These are phyloP conservation scores for Eulacestoma nigropectus DNA, from an alignment of 2,113 vertebrate species.

Conservation along the genomic window DNA sequence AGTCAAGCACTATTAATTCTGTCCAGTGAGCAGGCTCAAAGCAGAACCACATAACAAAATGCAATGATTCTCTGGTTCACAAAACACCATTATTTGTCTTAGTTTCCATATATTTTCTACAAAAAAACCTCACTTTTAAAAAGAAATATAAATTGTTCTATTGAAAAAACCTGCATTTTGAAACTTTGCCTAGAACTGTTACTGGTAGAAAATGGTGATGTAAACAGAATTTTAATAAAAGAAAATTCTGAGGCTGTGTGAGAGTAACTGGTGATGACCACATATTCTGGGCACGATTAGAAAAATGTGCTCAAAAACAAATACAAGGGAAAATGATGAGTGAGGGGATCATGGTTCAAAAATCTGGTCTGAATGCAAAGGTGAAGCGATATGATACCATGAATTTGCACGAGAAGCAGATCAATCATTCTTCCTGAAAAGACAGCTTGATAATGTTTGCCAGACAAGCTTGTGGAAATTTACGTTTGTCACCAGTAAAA, in stretches of 20 bases:
- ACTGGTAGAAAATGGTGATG: not conserved
- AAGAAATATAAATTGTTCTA: not conserved
- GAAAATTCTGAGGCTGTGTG: not conserved
- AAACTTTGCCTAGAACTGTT: not conserved
- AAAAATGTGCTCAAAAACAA: not conserved
- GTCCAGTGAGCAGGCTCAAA: not conserved
- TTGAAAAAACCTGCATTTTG: not conserved
- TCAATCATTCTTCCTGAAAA: not conserved
- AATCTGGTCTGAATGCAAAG: not conserved
- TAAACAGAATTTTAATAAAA: not conserved
- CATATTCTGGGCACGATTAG: not conserved
- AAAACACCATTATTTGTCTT: not conserved
- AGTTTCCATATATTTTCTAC: not conserved
- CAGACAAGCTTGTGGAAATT: not conserved
- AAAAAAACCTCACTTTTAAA: rapidly evolving
- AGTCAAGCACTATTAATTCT: not conserved
- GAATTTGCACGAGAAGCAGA: not conserved
- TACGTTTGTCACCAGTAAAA: not conserved
- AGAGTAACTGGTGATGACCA: not conserved
- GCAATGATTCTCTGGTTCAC: not conserved
- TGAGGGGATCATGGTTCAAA: not conserved
- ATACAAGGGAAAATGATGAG: not conserved
- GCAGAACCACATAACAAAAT: not conserved
- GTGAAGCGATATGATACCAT: not conserved
- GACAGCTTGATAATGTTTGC: not conserved